Base-by-base conservation (phyloP, 2,888 invertebrate species). In the Thumatha senex region DNA sequence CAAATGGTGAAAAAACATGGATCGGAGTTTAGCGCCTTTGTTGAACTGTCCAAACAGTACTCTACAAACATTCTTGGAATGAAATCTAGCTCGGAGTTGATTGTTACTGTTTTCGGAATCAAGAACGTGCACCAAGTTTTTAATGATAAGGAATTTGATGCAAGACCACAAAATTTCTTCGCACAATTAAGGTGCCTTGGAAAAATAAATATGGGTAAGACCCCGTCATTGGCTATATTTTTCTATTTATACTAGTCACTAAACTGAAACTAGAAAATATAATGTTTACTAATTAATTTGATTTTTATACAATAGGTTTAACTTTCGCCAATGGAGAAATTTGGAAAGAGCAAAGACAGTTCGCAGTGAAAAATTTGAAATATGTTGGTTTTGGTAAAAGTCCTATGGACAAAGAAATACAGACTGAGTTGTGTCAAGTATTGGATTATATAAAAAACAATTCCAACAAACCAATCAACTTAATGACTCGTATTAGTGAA, bases 131-230 rank as follows among this genome's bases (percentile, higher is more conserved):
- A 92, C 39, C 93, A 94, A 72, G 93, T 94, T 7, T 89, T 95
- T 39, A 88, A 89, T 0, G 88, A 92, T 9, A 93, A 93, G 13
- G 94, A 94, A 53, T 95, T 95, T 63, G 94, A 95, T 68, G 95
- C 95, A 0, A 89, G 96, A 51, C 96, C 96, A 0, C 93, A 95
- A 62, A 95, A 93, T 29, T 96, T 95, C 72, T 94, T 95, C 71
- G 93, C 95, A 63, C 89, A 93, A 58, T 78, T 95, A 51, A 89
- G 96, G 49, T 93, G 95, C 24, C 93, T 95, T 56, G 95, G 95
- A 12, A 93, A 94, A 75, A 86, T 93, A 78, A 67, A 67, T 46
- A 82, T 93, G 60, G 96, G 96, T 95, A 76, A 77, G 75, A 41
- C 18, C 18, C 18, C 18, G 18, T 24, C 18, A 24, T 24, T 24